phyloP scores from a whole-genome alignment of 2,797 vertebrate genomes.

The Pseudochromis fuscus region DNA sequence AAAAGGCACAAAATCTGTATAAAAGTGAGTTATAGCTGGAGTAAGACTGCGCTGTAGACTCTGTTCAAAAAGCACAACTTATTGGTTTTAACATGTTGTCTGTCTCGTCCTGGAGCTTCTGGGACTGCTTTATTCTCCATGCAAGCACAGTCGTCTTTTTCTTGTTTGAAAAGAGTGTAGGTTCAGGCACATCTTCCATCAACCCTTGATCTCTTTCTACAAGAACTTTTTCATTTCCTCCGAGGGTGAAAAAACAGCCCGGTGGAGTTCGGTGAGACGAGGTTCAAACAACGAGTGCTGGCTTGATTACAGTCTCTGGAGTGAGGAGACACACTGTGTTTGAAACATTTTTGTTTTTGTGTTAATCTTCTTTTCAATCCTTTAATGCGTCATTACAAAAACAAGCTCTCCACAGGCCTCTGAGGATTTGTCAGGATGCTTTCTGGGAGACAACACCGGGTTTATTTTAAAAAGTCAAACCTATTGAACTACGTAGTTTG shows the following conservation, averaged over 20 bases:
- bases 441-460: not conserved
- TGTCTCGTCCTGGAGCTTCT: slow-evolving; percentile 23
- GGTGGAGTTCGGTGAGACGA: not conserved
- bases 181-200: slow-evolving; percentile 4
- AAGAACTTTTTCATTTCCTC: slow-evolving; percentile 12
- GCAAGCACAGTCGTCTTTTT: not conserved
- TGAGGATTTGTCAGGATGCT: slow-evolving; percentile 15
- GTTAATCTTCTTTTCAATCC: slow-evolving; percentile 23
- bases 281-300: slow-evolving; percentile 31
- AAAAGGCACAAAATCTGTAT: not conserved
- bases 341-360: slow-evolving; percentile 23
- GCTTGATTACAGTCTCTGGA: slow-evolving; percentile 23
- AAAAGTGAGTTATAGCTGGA: not conserved
- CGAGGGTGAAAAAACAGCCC: slow-evolving; percentile 17
- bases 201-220: slow-evolving; percentile 16
- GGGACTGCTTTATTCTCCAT: slow-evolving; percentile 18
- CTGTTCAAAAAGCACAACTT: slow-evolving; percentile 22
- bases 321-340: slow-evolving; percentile 15
- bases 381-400: slow-evolving; percentile 46
- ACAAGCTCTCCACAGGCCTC: slow-evolving; percentile 15
- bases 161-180: slow-evolving; percentile 18
- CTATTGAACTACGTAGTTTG: slow-evolving; percentile 11
- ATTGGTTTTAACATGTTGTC: slow-evolving; percentile 25
- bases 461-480: slow-evolving; percentile 45
- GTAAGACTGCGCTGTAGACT: not conserved